Evolutionary conservation across 1,140 invertebrate species (phyloP).

Genomic region (Venturia canescens): DNA sequence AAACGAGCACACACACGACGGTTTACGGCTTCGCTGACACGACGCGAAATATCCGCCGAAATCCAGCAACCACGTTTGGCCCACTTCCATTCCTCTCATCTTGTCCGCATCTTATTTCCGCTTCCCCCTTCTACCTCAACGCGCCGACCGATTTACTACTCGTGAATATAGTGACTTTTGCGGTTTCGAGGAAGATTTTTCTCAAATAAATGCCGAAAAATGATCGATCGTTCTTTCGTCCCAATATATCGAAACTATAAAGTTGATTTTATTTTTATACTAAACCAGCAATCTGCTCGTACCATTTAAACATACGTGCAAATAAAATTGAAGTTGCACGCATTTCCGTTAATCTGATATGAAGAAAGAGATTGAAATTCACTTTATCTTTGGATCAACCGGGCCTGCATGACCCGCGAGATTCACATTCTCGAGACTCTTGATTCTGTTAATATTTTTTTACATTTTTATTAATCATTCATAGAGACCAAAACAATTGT

Average conservation of each 20-base stretch:
- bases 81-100: slow-evolving; percentile 60
- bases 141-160: slow-evolving; percentile 70
- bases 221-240: neutral
- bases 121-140: too few relatives aligned
- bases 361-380: too few relatives aligned
- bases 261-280: neutral
- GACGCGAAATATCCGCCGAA: slow-evolving; percentile 35
- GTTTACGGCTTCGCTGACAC: slow-evolving; percentile 45
- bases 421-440: too few relatives aligned
- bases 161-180: slow-evolving; percentile 53
- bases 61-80: slow-evolving; percentile 67
- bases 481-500: too few relatives aligned
- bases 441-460: too few relatives aligned
- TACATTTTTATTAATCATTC: too few relatives aligned
- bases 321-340: too few relatives aligned
- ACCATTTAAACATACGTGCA: too few relatives aligned
- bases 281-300: too few relatives aligned
- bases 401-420: too few relatives aligned
- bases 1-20: slow-evolving; percentile 32
- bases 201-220: neutral
- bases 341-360: too few relatives aligned
- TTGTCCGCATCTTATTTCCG: neutral
- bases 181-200: neutral
- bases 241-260: neutral
- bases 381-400: too few relatives aligned